A percentile compares a stretch with the other conserved stretches of the same genome.
Conservation (phyloP, 2,888 invertebrate genomes). For the Caenorhabditis afra region DNA sequence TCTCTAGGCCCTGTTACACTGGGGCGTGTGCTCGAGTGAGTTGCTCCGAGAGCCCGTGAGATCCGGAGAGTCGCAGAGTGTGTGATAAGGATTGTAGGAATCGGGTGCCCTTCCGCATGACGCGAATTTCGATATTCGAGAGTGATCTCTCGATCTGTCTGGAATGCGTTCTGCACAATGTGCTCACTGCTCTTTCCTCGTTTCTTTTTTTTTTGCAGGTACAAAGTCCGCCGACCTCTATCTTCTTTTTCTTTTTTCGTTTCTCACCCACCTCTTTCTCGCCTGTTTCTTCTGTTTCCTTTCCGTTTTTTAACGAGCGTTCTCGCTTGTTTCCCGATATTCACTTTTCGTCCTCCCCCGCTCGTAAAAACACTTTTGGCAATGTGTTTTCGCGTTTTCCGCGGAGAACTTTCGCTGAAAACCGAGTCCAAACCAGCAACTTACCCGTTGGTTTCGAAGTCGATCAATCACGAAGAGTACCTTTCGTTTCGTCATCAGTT, state of each 20-base stretch:
- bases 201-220: conserved; percentile 11
- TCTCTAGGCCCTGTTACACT: conserved; percentile 36
- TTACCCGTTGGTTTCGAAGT: conserved; percentile 19
- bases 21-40: conserved; percentile 33
- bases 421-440: conserved; percentile 31
- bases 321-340: background rate
- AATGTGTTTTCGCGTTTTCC: conserved; percentile 1
- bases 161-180: conserved; percentile 13
- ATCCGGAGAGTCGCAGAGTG: conserved; percentile 17
- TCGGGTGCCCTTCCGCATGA: conserved; percentile 6
- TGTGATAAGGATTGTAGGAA: conserved; percentile 25
- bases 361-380: too few species aligned
- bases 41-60: conserved; percentile 11
- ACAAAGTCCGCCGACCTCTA: conserved; percentile 13
- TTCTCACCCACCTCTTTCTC: background rate
- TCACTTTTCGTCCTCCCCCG: conserved; percentile 5
- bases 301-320: conserved; percentile 33
- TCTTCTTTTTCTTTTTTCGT: conserved; percentile 8
- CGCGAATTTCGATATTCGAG: background rate
- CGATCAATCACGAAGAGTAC: conserved; percentile 41
- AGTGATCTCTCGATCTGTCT: conserved; percentile 24
- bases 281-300: background rate
- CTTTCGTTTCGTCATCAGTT: conserved; percentile 34
- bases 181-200: conserved; percentile 6
- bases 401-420: background rate